A percentile compares a stretch with the other conserved stretches of the same genome.
phyloP scores from a whole-genome alignment of 2,888 invertebrate genomes.

The Drosophila conformis region DNA sequence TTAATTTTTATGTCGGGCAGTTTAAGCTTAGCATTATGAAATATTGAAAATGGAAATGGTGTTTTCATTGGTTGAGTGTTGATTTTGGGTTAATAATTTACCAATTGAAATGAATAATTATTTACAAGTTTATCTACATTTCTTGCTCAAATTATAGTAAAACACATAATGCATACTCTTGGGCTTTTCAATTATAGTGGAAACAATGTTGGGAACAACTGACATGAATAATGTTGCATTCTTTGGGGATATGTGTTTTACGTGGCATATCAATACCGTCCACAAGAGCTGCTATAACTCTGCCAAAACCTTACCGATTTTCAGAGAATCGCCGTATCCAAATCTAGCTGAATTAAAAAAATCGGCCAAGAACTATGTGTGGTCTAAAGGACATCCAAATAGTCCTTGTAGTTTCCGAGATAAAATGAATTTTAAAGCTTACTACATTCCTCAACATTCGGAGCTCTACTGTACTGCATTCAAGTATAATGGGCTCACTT shows the following conservation, averaged over 20 bases:
- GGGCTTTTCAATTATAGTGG: neutral
- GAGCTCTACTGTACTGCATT: neutral
- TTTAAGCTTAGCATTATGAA: neutral
- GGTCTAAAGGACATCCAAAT: neutral
- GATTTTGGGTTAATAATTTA: neutral
- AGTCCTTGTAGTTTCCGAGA: neutral
- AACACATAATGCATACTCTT: neutral
- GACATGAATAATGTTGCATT: neutral
- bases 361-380: neutral
- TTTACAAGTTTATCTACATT: neutral
- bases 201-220: neutral
- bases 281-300: neutral
- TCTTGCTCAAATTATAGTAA: neutral
- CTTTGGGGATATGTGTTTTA: neutral
- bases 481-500: neutral
- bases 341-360: neutral
- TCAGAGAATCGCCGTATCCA: neutral
- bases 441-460: neutral
- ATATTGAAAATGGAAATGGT: neutral
- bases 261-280: neutral
- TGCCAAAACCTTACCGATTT: no score
- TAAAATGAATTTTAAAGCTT: rapidly evolving
- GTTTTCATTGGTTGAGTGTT: neutral
- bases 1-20: neutral
- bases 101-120: neutral